Percentiles rank a stretch among this genome's conserved stretches.
Evolutionary conservation across 2,113 vertebrate species (phyloP).

Genomic region (Mus pahari): DNA sequence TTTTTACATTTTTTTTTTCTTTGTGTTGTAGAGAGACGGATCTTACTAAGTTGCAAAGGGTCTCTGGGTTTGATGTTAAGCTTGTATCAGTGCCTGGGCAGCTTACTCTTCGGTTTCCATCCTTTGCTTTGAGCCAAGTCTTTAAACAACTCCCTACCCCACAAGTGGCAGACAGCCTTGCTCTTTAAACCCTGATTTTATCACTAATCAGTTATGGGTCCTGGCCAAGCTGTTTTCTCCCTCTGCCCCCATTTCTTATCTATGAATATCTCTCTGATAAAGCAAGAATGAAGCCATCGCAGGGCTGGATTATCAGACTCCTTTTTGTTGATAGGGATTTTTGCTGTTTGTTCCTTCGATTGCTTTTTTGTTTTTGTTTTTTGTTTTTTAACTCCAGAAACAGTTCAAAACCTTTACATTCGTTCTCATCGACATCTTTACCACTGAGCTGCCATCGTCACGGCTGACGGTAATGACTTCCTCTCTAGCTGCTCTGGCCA

Average conservation of each 20-base stretch:
- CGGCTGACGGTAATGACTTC: neutral
- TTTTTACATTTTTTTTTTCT: neutral
- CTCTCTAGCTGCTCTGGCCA: neutral
- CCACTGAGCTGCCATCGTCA: neutral
- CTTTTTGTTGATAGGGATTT: neutral
- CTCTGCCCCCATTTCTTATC: neutral
- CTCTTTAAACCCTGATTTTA: neutral
- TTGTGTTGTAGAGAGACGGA: neutral
- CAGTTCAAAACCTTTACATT: neutral
- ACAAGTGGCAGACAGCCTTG: neutral
- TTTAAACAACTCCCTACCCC: neutral
- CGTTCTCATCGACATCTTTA: neutral
- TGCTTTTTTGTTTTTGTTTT: neutral
- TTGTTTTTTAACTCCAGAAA: neutral
- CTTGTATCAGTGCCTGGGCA: neutral
- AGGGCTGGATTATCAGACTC: neutral
- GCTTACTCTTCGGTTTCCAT: neutral
- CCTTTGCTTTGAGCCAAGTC: neutral
- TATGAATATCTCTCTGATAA: neutral
- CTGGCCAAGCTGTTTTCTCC: neutral
- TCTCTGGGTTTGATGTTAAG: neutral
- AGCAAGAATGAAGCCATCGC: constrained; percentile 12
- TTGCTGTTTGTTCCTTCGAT: neutral
- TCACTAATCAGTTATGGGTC: neutral
- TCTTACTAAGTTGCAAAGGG: neutral